phyloP scores from a whole-genome alignment of 2,113 vertebrate species.

The Nyctibius bracteatus region DNA sequence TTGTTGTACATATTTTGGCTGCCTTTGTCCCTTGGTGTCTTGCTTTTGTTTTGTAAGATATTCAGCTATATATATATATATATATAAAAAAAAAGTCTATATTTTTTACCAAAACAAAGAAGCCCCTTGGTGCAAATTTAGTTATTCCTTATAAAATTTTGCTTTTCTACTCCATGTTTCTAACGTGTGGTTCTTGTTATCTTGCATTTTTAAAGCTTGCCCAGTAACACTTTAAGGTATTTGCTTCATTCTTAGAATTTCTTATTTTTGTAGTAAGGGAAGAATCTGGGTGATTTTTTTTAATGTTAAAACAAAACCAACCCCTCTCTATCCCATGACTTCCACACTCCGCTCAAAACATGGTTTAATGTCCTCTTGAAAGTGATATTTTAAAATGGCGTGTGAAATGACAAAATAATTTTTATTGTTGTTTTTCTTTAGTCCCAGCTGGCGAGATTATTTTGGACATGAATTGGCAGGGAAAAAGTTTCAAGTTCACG shows the following conservation, averaged over 20 bases:
- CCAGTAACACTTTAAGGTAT: slow-evolving; percentile 90
- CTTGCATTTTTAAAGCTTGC: slow-evolving; percentile 87
- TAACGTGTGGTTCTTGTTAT: slow-evolving; percentile 80
- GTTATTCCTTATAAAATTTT: slow-evolving; percentile 70
- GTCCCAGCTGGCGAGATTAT: neutral
- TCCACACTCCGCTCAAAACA: neutral
- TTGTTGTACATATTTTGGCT: slow-evolving; percentile 83
- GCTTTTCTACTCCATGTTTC: slow-evolving; percentile 73
- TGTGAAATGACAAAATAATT: neutral
- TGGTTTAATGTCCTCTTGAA: neutral
- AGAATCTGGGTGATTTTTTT: slow-evolving; percentile 72
- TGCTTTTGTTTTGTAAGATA: slow-evolving; percentile 80
- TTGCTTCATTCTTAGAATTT: slow-evolving; percentile 75
- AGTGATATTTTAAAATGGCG: neutral
- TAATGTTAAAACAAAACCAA: neutral
- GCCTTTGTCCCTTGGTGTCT: slow-evolving; percentile 83
- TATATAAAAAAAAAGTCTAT: neutral
- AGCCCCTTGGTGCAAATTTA: slow-evolving; percentile 62
- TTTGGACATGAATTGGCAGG: neutral
- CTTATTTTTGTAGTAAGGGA: slow-evolving; percentile 74
- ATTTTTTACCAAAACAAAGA: slow-evolving; percentile 63
- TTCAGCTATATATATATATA: slow-evolving; percentile 23
- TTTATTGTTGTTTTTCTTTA: neutral
- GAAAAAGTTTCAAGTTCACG: neutral
- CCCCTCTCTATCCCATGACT: neutral